phyloP scores from a whole-genome alignment of 2,797 vertebrate species.

The Hephaestus fuliginosus region DNA sequence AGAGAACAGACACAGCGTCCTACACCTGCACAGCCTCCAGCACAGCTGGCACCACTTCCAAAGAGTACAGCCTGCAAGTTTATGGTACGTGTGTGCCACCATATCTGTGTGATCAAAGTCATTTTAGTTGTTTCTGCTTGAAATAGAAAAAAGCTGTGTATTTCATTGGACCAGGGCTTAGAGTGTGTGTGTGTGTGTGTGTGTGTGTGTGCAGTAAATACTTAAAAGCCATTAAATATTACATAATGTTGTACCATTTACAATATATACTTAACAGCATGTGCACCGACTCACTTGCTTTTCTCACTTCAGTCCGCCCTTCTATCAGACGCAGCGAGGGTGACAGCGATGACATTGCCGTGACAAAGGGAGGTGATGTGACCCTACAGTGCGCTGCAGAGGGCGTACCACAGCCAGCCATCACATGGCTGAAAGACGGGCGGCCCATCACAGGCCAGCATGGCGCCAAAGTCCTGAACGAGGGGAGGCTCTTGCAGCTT shows the following conservation, averaged over 20 bases:
- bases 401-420: slow-evolving; percentile 89
- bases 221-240: background rate
- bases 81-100: slow-evolving; percentile 86
- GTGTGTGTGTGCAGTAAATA: background rate
- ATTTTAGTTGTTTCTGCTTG: background rate
- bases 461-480: slow-evolving; percentile 81
- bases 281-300: slow-evolving; percentile 51
- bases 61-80: slow-evolving; percentile 93
- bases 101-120: background rate
- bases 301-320: slow-evolving; percentile 88
- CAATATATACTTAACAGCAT: background rate
- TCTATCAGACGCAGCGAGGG: slow-evolving; percentile 83
- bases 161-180: background rate
- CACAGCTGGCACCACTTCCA: slow-evolving; percentile 87
- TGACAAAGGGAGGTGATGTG: slow-evolving; percentile 86
- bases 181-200: too few species aligned
- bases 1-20: slow-evolving; percentile 88
- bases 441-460: slow-evolving; percentile 79
- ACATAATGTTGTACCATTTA: background rate
- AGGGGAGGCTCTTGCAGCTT: slow-evolving; percentile 88
- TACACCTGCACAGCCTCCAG: slow-evolving; percentile 93
- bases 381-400: slow-evolving; percentile 90
- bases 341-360: slow-evolving; percentile 76
- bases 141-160: background rate
- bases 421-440: slow-evolving; percentile 95